Percentiles rank a stretch among this genome's conserved stretches.
Conservation (phyloP, 2,888 invertebrate species). For the Aporophyla nigra region DNA sequence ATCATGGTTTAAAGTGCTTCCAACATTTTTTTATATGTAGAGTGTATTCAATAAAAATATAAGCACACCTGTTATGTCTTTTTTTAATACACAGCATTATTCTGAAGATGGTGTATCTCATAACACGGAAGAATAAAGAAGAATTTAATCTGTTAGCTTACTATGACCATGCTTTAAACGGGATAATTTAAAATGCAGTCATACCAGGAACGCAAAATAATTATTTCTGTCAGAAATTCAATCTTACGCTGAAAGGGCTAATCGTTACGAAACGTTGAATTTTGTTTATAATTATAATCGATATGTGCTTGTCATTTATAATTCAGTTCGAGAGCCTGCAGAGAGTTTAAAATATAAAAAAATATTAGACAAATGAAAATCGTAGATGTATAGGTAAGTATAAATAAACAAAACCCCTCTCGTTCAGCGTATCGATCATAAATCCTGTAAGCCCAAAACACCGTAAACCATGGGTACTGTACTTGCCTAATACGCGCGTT, state of each 20-base stretch:
- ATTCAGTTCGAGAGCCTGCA: neutral
- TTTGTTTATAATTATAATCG: neutral
- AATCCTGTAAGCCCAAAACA: slow-evolving; percentile 40
- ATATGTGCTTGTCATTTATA: neutral
- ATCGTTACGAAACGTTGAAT: neutral
- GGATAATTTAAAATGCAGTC: slow-evolving; percentile 1
- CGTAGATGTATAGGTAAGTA: neutral
- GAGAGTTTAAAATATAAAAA: neutral
- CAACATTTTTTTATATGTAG: slow-evolving; percentile 16
- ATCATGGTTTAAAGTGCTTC: slow-evolving; percentile 19
- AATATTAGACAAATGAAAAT: neutral
- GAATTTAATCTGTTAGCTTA: slow-evolving; percentile 79
- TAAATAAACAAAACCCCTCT: neutral
- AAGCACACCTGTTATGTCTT: slow-evolving; percentile 25
- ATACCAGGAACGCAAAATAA: too few species aligned
- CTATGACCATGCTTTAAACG: slow-evolving; percentile 68
- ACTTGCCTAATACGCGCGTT: slow-evolving; percentile 76
- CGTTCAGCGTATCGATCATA: slow-evolving; percentile 22
- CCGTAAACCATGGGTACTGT: slow-evolving; percentile 73
- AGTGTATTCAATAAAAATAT: slow-evolving; percentile 39
- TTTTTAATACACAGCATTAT: slow-evolving; percentile 51
- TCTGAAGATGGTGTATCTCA: slow-evolving; percentile 74
- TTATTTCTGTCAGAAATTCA: neutral
- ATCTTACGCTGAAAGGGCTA: neutral
- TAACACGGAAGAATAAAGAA: slow-evolving; percentile 78